Conservation (phyloP, 2,113 vertebrate species). For the Tichodroma muraria region DNA sequence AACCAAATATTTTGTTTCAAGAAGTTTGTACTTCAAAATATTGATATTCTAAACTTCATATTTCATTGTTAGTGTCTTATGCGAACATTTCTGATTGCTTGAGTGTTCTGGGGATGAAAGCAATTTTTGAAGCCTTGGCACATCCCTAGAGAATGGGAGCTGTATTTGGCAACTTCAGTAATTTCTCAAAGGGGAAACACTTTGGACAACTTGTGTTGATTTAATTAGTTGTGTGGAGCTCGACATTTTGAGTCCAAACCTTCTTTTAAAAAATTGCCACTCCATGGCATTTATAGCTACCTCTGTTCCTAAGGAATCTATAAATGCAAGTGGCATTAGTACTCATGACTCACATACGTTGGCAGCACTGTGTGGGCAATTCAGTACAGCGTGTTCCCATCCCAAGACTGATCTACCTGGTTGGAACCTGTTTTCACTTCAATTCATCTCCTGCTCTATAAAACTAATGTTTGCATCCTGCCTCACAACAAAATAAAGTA, state of each 20-base stretch:
- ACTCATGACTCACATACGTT: conserved; percentile 39
- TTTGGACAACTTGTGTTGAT: background rate
- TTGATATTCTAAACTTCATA: background rate
- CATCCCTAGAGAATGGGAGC: background rate
- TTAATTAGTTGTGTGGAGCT: background rate
- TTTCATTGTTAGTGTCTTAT: background rate
- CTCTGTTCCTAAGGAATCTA: conserved; percentile 31
- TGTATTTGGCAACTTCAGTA: background rate
- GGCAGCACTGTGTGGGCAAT: conserved; percentile 43
- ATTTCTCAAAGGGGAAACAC: background rate
- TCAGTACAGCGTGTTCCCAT: conserved; percentile 33
- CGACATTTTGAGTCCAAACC: background rate
- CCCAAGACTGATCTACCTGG: conserved; percentile 7
- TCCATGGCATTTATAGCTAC: background rate
- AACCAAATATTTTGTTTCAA: background rate
- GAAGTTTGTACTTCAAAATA: background rate
- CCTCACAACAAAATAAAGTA: background rate
- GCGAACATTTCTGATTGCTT: background rate
- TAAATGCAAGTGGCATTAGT: conserved; percentile 31
- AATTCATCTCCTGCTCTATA: background rate
- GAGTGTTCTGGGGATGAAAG: background rate
- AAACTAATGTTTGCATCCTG: background rate
- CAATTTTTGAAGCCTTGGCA: background rate
- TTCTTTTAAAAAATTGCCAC: background rate
- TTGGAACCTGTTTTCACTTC: background rate